Evolutionary conservation across 2,888 invertebrate genomes (phyloP).

Genomic region (Drosophila sordidapex): DNA sequence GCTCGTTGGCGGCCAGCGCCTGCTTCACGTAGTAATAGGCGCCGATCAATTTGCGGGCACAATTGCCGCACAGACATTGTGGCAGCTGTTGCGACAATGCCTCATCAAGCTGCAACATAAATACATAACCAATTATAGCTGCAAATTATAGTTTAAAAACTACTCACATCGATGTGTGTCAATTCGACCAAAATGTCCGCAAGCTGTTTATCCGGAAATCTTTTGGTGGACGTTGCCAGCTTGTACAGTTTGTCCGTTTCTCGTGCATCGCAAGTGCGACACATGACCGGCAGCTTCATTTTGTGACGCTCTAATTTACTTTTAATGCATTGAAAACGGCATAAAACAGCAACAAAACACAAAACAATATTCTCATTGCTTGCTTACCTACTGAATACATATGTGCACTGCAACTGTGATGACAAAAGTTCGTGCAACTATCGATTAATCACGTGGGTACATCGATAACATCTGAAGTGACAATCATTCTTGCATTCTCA

Average conservation of each 20-base stretch:
- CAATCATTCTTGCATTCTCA: slow-evolving; percentile 1
- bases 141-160: not conserved
- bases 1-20: slow-evolving; percentile 63
- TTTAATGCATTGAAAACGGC: slow-evolving; percentile 10
- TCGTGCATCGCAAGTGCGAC: slow-evolving; percentile 68
- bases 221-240: slow-evolving; percentile 56
- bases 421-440: slow-evolving; percentile 15
- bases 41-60: slow-evolving; percentile 67
- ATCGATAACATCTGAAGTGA: not conserved
- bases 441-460: slow-evolving; percentile 10
- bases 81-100: slow-evolving; percentile 59
- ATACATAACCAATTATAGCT: not conserved
- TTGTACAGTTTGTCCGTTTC: slow-evolving; percentile 60
- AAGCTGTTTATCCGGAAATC: slow-evolving; percentile 65
- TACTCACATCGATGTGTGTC: slow-evolving; percentile 63
- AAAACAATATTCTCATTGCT: slow-evolving; percentile 32
- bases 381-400: slow-evolving; percentile 31
- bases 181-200: slow-evolving; percentile 63
- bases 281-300: slow-evolving; percentile 68
- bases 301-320: slow-evolving; percentile 7
- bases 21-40: slow-evolving; percentile 75
- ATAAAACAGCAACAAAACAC: slow-evolving; percentile 19
- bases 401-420: slow-evolving; percentile 46
- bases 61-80: slow-evolving; percentile 67
- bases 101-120: slow-evolving; percentile 35